These are phyloP conservation scores for Pachyramphus minor DNA, from an alignment of 2,113 vertebrate genomes.

Conservation along the genomic window DNA sequence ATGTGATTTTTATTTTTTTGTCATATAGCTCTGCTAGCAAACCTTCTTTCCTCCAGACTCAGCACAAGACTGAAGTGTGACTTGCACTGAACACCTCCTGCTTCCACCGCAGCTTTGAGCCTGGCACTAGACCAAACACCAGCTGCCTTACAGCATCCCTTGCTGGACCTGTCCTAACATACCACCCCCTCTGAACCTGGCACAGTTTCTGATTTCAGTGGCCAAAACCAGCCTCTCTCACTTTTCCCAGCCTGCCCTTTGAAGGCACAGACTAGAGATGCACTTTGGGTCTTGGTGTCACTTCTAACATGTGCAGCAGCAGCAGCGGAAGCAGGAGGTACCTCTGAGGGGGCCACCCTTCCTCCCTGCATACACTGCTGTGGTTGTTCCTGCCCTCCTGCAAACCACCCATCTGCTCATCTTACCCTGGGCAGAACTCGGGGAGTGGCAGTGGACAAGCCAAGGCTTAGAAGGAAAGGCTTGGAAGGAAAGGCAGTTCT, in stretches of 20 bases:
- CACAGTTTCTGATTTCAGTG: neutral
- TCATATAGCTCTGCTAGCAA: neutral
- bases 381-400: neutral
- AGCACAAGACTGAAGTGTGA: neutral
- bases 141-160: neutral
- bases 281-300: rapidly evolving
- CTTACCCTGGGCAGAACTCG: rapidly evolving
- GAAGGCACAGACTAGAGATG: rapidly evolving
- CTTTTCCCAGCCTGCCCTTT: neutral
- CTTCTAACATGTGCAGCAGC: neutral
- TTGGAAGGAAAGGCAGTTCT: neutral
- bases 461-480: neutral
- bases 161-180: neutral
- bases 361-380: neutral
- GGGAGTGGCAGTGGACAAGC: rapidly evolving
- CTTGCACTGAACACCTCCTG: neutral
- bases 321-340: rapidly evolving
- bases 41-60: neutral
- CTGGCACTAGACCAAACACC: neutral
- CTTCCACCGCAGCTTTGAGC: neutral
- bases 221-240: neutral
- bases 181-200: neutral
- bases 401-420: neutral
- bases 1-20: neutral
- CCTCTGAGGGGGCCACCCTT: rapidly evolving